A percentile compares a stretch with the other conserved stretches of the same genome.
Conservation (phyloP, 2,797 vertebrate genomes). For the Chaetophractus vellerosus region DNA sequence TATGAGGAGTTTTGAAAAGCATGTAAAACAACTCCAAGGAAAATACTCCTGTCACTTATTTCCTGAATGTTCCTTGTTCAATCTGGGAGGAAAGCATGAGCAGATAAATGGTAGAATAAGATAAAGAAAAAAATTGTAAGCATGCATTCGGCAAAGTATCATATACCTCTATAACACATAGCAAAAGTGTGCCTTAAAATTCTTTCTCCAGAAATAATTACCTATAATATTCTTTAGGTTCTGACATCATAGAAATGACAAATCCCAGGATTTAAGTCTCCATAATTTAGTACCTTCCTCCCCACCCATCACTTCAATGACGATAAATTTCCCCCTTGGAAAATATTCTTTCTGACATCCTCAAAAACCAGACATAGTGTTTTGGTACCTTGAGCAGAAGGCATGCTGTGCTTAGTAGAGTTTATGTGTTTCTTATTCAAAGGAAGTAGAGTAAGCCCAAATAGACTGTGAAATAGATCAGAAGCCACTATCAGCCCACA, state of each 20-base stretch:
- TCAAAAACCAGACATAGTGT: not conserved
- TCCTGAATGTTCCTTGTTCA: not conserved
- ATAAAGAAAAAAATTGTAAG: not conserved
- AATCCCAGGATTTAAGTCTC: not conserved
- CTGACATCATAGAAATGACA: not conserved
- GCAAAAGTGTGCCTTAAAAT: not conserved
- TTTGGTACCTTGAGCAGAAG: not conserved
- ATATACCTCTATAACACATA: not conserved
- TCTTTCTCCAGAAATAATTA: not conserved
- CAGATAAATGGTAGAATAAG: not conserved
- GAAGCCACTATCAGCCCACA: rapidly evolving
- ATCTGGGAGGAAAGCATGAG: rapidly evolving
- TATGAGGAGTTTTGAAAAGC: not conserved
- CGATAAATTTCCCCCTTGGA: not conserved
- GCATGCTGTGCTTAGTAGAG: not conserved
- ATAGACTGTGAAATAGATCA: not conserved
- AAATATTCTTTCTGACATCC: not conserved
- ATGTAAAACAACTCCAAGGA: not conserved
- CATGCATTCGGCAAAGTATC: not conserved
- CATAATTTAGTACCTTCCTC: not conserved
- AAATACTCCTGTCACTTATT: not conserved
- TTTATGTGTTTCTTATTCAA: not conserved
- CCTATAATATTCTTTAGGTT: not conserved
- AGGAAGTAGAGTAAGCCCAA: not conserved
- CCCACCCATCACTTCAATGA: not conserved